A percentile compares a stretch with the other conserved stretches of the same genome.
These are phyloP conservation scores for Deroplatys truncata DNA, from an alignment of 2,888 invertebrate species.

Conservation along the genomic window DNA sequence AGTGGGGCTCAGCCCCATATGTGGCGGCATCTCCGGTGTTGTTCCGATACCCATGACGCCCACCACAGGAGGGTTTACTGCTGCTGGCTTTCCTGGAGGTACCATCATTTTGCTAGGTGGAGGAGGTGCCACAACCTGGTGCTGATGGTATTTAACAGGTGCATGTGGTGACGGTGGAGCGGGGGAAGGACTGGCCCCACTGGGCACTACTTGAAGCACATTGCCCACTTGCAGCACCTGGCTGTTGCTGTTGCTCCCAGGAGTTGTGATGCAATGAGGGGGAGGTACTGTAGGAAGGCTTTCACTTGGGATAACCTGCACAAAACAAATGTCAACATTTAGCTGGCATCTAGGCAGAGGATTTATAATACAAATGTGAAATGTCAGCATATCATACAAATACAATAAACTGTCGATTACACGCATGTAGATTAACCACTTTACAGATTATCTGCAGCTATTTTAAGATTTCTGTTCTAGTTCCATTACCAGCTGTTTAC, in stretches of 20 bases:
- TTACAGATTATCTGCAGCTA: no score
- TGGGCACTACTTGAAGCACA: slow-evolving; percentile 55
- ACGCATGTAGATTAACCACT: no score
- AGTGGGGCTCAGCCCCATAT: background rate
- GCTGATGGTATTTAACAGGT: background rate
- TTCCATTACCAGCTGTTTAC: no score
- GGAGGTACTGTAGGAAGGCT: background rate
- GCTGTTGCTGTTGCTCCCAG: background rate
- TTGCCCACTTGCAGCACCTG: slow-evolving; percentile 52
- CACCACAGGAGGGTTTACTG: background rate
- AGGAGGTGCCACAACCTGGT: background rate
- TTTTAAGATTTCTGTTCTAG: no score
- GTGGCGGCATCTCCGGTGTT: background rate
- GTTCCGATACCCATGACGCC: background rate
- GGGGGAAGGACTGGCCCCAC: slow-evolving; percentile 41
- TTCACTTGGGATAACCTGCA: slow-evolving; percentile 23
- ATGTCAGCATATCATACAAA: no score
- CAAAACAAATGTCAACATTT: background rate
- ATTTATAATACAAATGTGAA: no score
- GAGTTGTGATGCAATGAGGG: background rate
- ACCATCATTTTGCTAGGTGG: background rate
- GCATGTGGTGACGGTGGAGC: background rate
- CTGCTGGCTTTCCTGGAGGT: background rate
- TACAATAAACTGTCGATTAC: no score
- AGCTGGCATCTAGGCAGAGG: no score